Percentiles rank a stretch among this genome's conserved stretches.
phyloP scores from a whole-genome alignment of 1,140 invertebrate species.

The Lutraria rhynchaena region DNA sequence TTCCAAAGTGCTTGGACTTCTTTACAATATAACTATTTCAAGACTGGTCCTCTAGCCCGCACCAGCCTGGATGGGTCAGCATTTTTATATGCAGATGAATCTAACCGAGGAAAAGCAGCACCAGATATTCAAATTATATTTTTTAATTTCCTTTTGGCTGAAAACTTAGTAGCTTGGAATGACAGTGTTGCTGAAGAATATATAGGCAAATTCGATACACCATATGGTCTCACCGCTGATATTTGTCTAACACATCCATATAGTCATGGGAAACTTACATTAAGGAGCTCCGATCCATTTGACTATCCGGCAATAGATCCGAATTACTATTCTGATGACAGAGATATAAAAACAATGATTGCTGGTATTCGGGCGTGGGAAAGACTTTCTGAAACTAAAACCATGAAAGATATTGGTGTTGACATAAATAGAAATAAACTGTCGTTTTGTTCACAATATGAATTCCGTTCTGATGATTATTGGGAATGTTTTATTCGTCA shows the following conservation, averaged over 20 bases:
- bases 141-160: background rate
- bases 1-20: constrained; percentile 5
- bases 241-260: constrained; percentile 60
- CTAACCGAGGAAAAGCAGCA: background rate
- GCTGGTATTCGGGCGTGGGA: constrained; percentile 28
- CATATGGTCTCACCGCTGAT: background rate
- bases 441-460: constrained; percentile 89
- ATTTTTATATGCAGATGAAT: constrained; percentile 21
- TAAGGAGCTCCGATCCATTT: constrained; percentile 87
- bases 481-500: constrained; percentile 81
- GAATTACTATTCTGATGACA: constrained; percentile 64
- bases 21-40: constrained; percentile 17
- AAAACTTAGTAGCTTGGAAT: background rate
- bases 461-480: constrained; percentile 70
- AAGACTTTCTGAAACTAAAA: constrained; percentile 39
- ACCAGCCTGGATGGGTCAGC: constrained; percentile 22
- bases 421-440: background rate
- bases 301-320: constrained; percentile 92
- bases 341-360: constrained; percentile 64
- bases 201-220: background rate
- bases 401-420: constrained; percentile 52
- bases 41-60: constrained; percentile 1
- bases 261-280: constrained; percentile 69
- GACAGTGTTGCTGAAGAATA: constrained; percentile 20
- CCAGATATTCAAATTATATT: constrained; percentile 51